These are phyloP conservation scores for Cristatella mucedo DNA, from an alignment of 2,888 invertebrate species.

Conservation along the genomic window DNA sequence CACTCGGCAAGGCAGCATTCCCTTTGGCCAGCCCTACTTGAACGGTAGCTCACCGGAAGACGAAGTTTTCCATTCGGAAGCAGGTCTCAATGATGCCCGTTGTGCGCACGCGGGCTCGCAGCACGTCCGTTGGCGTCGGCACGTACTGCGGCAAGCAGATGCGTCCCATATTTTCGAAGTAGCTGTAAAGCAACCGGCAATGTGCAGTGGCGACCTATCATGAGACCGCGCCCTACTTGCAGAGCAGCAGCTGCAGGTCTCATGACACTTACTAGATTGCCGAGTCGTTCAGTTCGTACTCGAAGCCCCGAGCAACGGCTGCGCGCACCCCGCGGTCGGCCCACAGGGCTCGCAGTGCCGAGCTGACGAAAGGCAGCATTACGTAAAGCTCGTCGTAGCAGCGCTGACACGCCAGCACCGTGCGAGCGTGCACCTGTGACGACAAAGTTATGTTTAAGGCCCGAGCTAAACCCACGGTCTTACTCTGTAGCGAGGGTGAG, in stretches of 20 bases:
- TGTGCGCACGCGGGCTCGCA: constrained; percentile 49
- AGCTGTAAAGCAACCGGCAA: constrained; percentile 36
- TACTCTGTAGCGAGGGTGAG: no score
- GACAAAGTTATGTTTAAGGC: no score
- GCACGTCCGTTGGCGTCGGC: constrained; percentile 49
- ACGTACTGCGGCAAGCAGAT: constrained; percentile 49
- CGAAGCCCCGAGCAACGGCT: constrained; percentile 51
- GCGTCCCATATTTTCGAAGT: constrained; percentile 52
- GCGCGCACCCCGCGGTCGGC: constrained; percentile 48
- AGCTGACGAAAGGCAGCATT: constrained; percentile 28
- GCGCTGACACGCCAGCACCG: constrained; percentile 27
- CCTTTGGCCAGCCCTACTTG: no score
- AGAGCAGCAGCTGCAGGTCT: no score
- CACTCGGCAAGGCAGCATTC: no score
- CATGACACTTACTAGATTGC: constrained; percentile 47
- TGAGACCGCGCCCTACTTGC: no score
- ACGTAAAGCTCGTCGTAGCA: constrained; percentile 31
- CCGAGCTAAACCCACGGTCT: no score
- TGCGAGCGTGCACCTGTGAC: constrained; percentile 31
- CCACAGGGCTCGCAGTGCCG: constrained; percentile 45
- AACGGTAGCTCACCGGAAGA: constrained; percentile 39
- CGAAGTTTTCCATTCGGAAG: constrained; percentile 47
- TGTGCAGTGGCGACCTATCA: no score
- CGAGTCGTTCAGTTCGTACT: constrained; percentile 52
- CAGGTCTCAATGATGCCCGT: constrained; percentile 52